Evolutionary conservation across 2,113 vertebrate genomes (phyloP), one percentile per base, ranked within the genome.

Genomic region (Grallaria varia): DNA sequence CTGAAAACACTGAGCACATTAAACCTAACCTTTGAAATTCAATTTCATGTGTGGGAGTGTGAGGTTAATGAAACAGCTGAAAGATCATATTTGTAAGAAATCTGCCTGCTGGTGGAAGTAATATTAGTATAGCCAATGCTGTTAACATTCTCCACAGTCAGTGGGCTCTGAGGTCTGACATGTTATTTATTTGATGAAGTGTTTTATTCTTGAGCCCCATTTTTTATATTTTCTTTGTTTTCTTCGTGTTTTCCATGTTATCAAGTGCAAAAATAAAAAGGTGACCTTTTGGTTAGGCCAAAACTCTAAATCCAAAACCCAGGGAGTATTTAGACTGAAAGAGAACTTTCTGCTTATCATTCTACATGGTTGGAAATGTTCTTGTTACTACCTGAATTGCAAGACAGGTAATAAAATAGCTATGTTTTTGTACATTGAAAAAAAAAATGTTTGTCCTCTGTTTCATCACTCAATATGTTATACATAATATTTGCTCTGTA

Each of bases 111-210:
- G 50, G 17, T 87, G 72, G 71, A 94, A 95, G 72, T 63, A 95
- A 88, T 77, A 63, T 79, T 90, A 90, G 75, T 64, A 50, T 69
- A 81, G 59, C 88, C 83, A 90, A 74, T 72, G 40, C 56, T 90
- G 69, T 91, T 96, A 97, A 81, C 76, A 89, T 95, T 97, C 73
- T 92, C 81, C 74, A 28, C 82, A 96, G 84, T 78, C 73, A 91
- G 77, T 85, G 60, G 80, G 84, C 89, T 95, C 63, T 68, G 85
- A 83, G 84, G 78, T 89, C 91, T 94, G 95, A 96, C 89, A 95
- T 6, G 56, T 76, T 97, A 96, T 97, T 97, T 97, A 95, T 97
- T 97, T 97, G 96, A 97, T 96, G 75, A 96, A 96, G 80, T 97
- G 66, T 69, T 95, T 95, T 96, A 89, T 95, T 97, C 74, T 95